phyloP scores from a whole-genome alignment of 1,140 invertebrate species.

The Oreohelix idahoensis region DNA sequence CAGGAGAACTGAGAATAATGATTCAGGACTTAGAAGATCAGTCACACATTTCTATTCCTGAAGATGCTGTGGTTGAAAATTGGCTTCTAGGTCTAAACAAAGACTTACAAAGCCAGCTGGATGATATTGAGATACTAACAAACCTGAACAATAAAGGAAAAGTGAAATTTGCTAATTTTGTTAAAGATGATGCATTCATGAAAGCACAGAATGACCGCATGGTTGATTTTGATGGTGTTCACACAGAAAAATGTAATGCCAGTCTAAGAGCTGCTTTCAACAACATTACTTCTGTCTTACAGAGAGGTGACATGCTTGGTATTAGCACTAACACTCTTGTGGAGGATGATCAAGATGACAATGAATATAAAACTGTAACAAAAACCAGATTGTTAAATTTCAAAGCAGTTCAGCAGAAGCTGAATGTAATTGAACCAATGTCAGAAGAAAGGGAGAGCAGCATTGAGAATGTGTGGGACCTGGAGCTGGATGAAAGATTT shows the following conservation, averaged over 20 bases:
- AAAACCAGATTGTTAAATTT: neutral
- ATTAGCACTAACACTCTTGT: neutral
- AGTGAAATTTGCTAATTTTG: too few relatives aligned
- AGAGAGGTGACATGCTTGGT: neutral
- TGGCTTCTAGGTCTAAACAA: too few relatives aligned
- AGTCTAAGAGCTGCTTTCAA: constrained; percentile 22
- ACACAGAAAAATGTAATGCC: neutral
- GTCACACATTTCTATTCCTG: too few relatives aligned
- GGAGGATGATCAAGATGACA: neutral
- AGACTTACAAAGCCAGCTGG: too few relatives aligned
- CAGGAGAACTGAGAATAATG: neutral
- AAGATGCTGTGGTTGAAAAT: neutral
- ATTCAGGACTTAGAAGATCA: too few relatives aligned
- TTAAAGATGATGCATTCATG: neutral
- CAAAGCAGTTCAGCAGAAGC: neutral
- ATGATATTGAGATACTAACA: neutral
- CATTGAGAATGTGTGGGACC: neutral
- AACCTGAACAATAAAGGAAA: neutral
- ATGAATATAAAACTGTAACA: neutral
- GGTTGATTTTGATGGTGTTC: neutral
- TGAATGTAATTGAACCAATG: constrained; percentile 2
- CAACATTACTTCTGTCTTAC: neutral
- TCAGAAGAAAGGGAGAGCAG: constrained; percentile 1
- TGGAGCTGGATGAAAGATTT: constrained; percentile 1
- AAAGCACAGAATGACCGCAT: neutral